These are phyloP conservation scores for Hippopotamus amphibius DNA, from an alignment of 2,113 vertebrate species.

Conservation along the genomic window DNA sequence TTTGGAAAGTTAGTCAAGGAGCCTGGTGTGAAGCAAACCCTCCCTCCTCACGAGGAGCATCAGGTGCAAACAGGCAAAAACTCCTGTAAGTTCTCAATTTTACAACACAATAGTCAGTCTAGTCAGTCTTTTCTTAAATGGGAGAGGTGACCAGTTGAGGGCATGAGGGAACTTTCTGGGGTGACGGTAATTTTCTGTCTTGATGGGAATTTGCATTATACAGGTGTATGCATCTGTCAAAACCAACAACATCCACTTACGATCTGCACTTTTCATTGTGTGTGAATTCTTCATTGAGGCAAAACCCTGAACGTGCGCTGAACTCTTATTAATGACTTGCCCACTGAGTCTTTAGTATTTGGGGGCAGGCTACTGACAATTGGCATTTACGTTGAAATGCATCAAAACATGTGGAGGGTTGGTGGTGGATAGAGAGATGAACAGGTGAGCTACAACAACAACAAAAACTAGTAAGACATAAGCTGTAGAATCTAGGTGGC, in stretches of 20 bases:
- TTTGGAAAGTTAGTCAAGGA: accelerated
- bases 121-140: no score
- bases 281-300: background rate
- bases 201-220: background rate
- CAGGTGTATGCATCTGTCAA: background rate
- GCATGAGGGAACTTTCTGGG: no score
- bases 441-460: background rate
- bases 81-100: background rate
- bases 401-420: background rate
- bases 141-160: background rate
- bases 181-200: background rate
- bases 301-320: background rate
- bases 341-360: background rate
- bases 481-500: background rate
- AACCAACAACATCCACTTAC: accelerated
- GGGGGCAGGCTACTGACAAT: background rate
- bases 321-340: background rate
- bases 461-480: background rate
- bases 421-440: background rate
- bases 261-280: no score
- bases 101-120: no score
- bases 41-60: no score
- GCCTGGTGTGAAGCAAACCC: accelerated
- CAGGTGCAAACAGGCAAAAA: background rate
- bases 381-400: background rate